These are phyloP conservation scores for Epinephelus coioides DNA, from an alignment of 2,797 vertebrate species.

Conservation along the genomic window DNA sequence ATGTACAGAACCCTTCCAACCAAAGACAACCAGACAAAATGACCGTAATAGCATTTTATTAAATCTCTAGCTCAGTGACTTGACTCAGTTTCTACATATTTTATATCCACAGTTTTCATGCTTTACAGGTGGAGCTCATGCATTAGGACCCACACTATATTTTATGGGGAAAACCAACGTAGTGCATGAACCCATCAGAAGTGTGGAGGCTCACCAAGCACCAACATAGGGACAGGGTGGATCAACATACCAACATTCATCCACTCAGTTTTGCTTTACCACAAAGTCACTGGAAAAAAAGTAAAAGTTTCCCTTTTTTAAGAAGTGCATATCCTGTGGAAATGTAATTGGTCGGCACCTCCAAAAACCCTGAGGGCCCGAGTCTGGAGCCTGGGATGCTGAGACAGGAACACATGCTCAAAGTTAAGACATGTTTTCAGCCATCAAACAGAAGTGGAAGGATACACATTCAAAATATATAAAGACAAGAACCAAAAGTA, in stretches of 20 bases:
- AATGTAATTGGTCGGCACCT: slow-evolving; percentile 1
- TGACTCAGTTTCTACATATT: slow-evolving; percentile 57
- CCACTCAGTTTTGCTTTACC: not conserved
- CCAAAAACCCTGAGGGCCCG: slow-evolving; percentile 15
- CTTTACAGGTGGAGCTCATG: slow-evolving; percentile 68
- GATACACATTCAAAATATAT: slow-evolving; percentile 24
- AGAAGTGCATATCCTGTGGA: slow-evolving; percentile 26
- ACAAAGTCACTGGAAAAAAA: not conserved
- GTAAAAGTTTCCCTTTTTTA: slow-evolving; percentile 15
- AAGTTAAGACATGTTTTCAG: slow-evolving; percentile 5
- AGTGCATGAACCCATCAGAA: slow-evolving; percentile 27
- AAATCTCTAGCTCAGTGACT: slow-evolving; percentile 48
- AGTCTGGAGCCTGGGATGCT: slow-evolving; percentile 7
- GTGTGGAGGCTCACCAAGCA: slow-evolving; percentile 13
- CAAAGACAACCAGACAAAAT: slow-evolving; percentile 35
- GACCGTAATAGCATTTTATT: slow-evolving; percentile 61
- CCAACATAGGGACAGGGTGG: not conserved
- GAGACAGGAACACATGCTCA: slow-evolving; percentile 15
- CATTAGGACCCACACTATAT: slow-evolving; percentile 31
- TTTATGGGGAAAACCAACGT: slow-evolving; percentile 16
- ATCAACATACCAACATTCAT: not conserved
- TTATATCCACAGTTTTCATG: slow-evolving; percentile 59
- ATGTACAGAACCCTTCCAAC: too few relatives aligned
- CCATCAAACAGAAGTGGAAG: slow-evolving; percentile 12
- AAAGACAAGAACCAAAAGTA: not conserved